Conservation (phyloP, 2,113 vertebrate genomes). For the Phylloscopus trochiloides region DNA sequence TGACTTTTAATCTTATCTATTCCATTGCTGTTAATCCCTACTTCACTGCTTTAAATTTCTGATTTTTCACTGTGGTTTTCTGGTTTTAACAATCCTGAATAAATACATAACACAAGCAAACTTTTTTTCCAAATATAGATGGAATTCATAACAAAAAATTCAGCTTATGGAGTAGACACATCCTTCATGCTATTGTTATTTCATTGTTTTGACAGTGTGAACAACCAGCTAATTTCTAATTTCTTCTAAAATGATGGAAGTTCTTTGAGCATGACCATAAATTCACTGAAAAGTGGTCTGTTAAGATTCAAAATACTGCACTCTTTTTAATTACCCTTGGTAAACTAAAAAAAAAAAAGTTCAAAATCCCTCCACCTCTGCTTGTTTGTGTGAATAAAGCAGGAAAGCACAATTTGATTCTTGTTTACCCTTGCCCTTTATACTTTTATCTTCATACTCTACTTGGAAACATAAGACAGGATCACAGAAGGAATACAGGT, state of each 20-base stretch:
- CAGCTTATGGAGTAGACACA: neutral
- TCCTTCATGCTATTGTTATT: neutral
- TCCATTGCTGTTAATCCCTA: neutral
- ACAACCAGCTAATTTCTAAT: neutral
- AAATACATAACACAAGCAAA: neutral
- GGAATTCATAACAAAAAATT: neutral
- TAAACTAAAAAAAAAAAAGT: neutral
- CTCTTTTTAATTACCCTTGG: neutral
- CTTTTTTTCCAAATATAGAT: neutral
- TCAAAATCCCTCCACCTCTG: neutral
- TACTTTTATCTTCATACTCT: neutral
- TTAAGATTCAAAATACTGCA: neutral
- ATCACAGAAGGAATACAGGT: neutral
- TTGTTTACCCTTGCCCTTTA: neutral
- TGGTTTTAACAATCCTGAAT: neutral
- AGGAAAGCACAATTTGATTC: neutral
- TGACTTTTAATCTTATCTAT: neutral
- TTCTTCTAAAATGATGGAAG: neutral
- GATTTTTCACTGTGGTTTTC: neutral
- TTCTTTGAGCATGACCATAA: neutral
- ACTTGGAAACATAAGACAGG: neutral
- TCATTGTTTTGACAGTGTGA: neutral
- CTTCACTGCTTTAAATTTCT: neutral
- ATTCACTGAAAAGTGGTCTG: neutral
- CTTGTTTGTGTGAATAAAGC: neutral